These are phyloP conservation scores for Meloidogyne floridensis DNA, from an alignment of 1,140 invertebrate species.

Conservation along the genomic window DNA sequence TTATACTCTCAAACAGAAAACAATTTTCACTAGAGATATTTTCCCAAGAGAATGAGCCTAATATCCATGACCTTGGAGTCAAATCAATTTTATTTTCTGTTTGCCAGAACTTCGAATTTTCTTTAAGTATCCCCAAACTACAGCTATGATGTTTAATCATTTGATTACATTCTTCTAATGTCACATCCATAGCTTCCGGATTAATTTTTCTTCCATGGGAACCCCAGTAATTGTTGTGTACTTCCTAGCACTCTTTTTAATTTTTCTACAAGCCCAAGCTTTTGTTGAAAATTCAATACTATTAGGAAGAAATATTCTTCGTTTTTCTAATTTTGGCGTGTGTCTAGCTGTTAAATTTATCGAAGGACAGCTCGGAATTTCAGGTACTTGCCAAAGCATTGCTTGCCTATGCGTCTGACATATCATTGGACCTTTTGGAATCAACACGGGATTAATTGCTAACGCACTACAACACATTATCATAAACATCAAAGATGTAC, in stretches of 20 bases:
- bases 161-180: too few relatives aligned
- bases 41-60: too few relatives aligned
- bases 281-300: constrained; percentile 5
- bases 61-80: too few relatives aligned
- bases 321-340: not conserved
- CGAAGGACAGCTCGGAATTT: not conserved
- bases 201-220: not conserved
- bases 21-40: too few relatives aligned
- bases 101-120: too few relatives aligned
- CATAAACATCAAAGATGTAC: not conserved
- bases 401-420: constrained; percentile 2
- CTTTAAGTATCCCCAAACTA: too few relatives aligned
- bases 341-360: not conserved
- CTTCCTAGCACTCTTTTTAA: constrained; percentile 2
- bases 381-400: not conserved
- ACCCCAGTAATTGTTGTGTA: not conserved
- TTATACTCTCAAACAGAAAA: too few relatives aligned
- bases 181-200: too few relatives aligned
- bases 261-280: not conserved
- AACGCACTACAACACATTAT: not conserved
- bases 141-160: too few relatives aligned
- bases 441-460: not conserved
- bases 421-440: not conserved
- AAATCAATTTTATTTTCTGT: too few relatives aligned
- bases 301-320: not conserved